Evolutionary conservation across 1,140 invertebrate genomes (phyloP).

Genomic region (Colletes latitarsis): DNA sequence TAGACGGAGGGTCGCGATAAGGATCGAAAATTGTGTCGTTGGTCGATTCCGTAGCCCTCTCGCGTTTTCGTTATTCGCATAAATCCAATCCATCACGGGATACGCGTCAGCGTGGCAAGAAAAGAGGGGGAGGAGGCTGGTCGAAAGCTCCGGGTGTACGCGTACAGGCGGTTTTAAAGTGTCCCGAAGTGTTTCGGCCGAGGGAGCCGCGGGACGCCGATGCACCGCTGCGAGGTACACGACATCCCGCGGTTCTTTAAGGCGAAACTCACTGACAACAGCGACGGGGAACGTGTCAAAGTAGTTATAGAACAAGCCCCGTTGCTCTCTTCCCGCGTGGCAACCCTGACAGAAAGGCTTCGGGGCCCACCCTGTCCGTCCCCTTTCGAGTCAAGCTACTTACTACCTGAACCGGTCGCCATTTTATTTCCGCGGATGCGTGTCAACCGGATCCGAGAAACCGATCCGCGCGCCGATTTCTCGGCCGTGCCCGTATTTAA

Average conservation of each 20-base stretch:
- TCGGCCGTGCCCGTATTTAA: not conserved
- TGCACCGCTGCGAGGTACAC: constrained; percentile 61
- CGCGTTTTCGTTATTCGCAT: constrained; percentile 33
- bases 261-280: constrained; percentile 67
- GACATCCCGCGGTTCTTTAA: constrained; percentile 73
- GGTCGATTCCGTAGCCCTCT: not conserved
- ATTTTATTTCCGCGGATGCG: constrained; percentile 20
- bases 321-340: constrained; percentile 32
- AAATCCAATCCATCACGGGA: constrained; percentile 48
- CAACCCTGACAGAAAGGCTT: constrained; percentile 44
- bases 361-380: constrained; percentile 25
- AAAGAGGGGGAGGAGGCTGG: not conserved
- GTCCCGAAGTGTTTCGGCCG: constrained; percentile 53
- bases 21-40: constrained; percentile 6
- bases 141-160: not conserved
- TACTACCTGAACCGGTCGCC: constrained; percentile 6
- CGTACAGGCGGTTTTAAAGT: constrained; percentile 44
- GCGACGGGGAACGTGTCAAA: constrained; percentile 76
- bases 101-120: not conserved
- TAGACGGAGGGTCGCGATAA: constrained; percentile 13
- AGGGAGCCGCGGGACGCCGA: constrained; percentile 40
- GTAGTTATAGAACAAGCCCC: constrained; percentile 69
- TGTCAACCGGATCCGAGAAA: constrained; percentile 18
- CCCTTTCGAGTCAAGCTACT: not conserved
- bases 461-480: too few species aligned